Base-by-base conservation (phyloP, 1,140 invertebrate species). In the Streblospio benedicti region DNA sequence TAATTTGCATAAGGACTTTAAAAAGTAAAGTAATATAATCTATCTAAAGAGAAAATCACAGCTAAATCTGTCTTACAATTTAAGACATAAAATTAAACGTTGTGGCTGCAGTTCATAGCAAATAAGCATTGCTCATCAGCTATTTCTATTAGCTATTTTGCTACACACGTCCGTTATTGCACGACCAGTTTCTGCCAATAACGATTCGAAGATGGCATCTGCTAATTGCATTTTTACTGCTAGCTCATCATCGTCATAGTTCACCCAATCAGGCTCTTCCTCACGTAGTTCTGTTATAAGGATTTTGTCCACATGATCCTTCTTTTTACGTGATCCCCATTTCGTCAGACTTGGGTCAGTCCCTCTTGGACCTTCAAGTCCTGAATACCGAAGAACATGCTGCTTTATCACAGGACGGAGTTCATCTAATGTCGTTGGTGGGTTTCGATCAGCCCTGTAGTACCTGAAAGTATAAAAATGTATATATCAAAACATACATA, bases 251-350 rank as follows among this genome's bases (percentile, higher is more conserved):
- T 83, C 77, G 67, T 86, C 83, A 68, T 85, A 88, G 67, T 85
- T 84, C 0, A 85, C 83, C 86, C 86, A 88, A 50, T 84, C 80
- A 4, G 81, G 75, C 71, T 88, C 86, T 67, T 87, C 86, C 30
- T 83, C 83, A 59, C 84, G 82, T 18, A 85, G 79, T 71, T 88
- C 86, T 43, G 82, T 73, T 1, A 86, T 82, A 32, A 88, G 71
- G 44, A 88, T 74, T 64, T 86, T 84, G 71, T 89, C 86, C 0
- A 89, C 86, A 59, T 83, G 79, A 66, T 89, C 86, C 33, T 85
- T 76, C 66, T 85, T 83, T 71, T 87, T 87, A 12, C 83, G 76
- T 55, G 84, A 83, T 81, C 84, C 85, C 66, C 83, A 80, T 69
- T 85, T 83, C 27, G 84, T 83, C 65, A 81, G 72, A 63, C 79